Evolutionary conservation across 1,140 invertebrate genomes (phyloP), one percentile per base, ranked within the genome.

Genomic region (Pinna nobilis): DNA sequence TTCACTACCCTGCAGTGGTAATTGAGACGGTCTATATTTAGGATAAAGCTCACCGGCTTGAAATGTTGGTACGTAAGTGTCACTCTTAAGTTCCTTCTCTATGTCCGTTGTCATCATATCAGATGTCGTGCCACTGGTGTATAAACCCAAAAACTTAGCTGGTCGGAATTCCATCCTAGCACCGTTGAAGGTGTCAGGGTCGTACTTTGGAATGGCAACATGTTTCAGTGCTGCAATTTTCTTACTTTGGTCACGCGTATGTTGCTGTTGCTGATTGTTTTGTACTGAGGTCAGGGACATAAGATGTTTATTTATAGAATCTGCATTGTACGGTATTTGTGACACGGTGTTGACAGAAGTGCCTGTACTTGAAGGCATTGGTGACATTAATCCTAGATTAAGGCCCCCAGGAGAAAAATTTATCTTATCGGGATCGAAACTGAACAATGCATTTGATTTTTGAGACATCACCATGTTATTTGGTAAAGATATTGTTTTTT

Each of bases 381-480:
- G 66, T 15, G 50, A 51, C 50, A 69, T 64, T 23, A 64, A 50
- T 18, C 73, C 73, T 20, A 67, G 73, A 15, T 65, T 61, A 15
- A 75, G 70, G 2, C 20, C 39, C 7, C 66, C 67, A 1, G 13
- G 9, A 39, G 57, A 75, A 15, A 20, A 35, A 39, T 75, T 75
- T 9, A 75, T 3, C 41, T 55, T 75, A 28, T 75, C 73, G 2
- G 73, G 59, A 59, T 75, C 33, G 51, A 69, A 75, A 4, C 30
- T 64, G 11, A 75, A 57, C 11, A 65, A 35, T 28, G 30, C 13
- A 15, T 23, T 64, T 15, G 47, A 41, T 13, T 61, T 44, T 1
- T 35, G 28, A 23, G 32, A 35, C 18, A 64, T 11, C 44, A 68
- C 32, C 39, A 69, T 53, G 13, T 35, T 49, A 28, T 63, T 50